Evolutionary conservation across 2,113 vertebrate species (phyloP), one percentile per base, ranked within the genome.

Genomic region (Platysternon megacephalum): DNA sequence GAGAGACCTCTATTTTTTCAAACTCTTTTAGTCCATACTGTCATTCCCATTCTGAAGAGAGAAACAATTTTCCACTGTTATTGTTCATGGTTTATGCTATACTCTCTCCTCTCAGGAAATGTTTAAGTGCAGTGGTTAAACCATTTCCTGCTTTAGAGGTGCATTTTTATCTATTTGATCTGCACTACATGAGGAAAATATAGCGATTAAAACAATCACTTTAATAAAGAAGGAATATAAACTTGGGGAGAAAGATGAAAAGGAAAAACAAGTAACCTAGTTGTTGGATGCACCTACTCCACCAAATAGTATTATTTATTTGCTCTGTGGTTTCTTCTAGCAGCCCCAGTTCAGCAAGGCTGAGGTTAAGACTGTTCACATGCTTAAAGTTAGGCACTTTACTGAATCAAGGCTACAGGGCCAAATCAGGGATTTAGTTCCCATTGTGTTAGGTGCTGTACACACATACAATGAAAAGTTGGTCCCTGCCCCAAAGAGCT

Each of bases 81-180:
- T 2, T 21, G 61, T 16, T 84, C 56, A 5, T 51, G 24, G 72
- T 79, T 91, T 74, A 1, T 9, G 5, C 11, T 1, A 0, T 4
- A 32, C 51, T 55, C 5, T 1, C 84, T 86, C 84, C 22, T 19
- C 48, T 83, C 68, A 12, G 85, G 79, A 79, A 32, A 42, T 1
- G 0, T 5, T 46, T 29, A 87, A 22, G 29, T 2, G 0, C 56
- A 0, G 22, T 0, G 2, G 49, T 32, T 53, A 58, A 85, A 46
- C 5, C 3, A 5, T 29, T 39, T 35, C 78, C 94, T 61, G 46
- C 76, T 52, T 4, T 6, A 11, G 55, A 83, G 55, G 5, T 12
- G 32, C 17, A 0, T 53, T 86, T 83, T 24, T 90, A 44, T 1
- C 58, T 32, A 0, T 58, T 82, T 29, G 8, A 16, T 82, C 85